Evolutionary conservation across 2,797 vertebrate species (phyloP), one percentile per base, ranked within the genome.

Genomic region (Eulemur coronatus): DNA sequence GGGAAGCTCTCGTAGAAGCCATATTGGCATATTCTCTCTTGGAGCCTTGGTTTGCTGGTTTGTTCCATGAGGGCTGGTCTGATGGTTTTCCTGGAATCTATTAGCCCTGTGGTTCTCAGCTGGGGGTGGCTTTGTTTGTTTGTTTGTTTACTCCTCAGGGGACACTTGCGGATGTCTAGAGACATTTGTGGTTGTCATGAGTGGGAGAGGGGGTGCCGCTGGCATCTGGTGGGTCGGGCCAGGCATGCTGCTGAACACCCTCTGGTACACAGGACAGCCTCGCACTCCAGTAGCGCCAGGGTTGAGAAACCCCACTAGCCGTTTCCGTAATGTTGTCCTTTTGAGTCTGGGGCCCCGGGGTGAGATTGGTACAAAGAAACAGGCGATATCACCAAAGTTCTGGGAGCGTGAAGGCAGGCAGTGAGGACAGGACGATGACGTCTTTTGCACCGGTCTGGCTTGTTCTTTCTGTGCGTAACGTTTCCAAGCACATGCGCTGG

Each of bases 11-110:
- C 12, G 38, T 10, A 24, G 79, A 33, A 9, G 52, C 55, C 20
- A 0, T 24, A 0, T 1, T 15, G 13, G 26, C 43, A 12, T 43
- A 2, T 28, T 17, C 5, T 28, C 4, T 26, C 24, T 10, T 15
- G 43, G 78, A 11, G 43, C 17, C 52, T 70, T 10, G 11, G 7
- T 72, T 61, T 46, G 18, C 46, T 46, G 1, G 43, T 84, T 20
- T 61, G 10, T 28, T 33, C 35, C 38, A 1, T 26, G 59, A 61
- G 35, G 30, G 18, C 50, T 33, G 17, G 43, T 41, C n/a, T 75
- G 22, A 7, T 4, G 12, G 14, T 72, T 72, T 78, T 63, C 72
- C 79, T 38, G 38, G 63, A 84, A 18, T 48, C 20, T 46, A 55
- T n/a, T 38, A 38, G 14, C 33, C n/a, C 33, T 9, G 33, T 46